Conservation (phyloP, 2,113 vertebrate species). For the Lichenostomus cassidix region DNA sequence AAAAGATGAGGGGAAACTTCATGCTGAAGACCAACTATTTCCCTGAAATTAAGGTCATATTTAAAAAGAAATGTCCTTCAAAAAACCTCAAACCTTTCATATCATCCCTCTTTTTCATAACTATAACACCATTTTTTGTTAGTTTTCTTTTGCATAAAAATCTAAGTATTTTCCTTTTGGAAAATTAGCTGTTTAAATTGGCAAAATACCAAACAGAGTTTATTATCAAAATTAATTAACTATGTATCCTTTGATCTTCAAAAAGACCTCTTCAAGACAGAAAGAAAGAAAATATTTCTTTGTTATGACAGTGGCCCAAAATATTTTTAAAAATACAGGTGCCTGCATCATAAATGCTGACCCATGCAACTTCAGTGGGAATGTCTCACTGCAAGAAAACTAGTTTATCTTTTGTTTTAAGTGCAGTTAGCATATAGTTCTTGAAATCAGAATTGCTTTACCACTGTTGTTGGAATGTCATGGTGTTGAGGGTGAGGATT, state of each 20-base stretch:
- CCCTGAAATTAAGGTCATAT: background rate
- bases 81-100: fast-evolving
- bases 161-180: background rate
- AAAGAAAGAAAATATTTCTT: background rate
- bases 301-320: background rate
- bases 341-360: background rate
- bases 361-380: background rate
- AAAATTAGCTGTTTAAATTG: background rate
- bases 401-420: background rate
- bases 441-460: background rate
- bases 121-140: background rate
- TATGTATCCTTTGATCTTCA: background rate
- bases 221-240: background rate
- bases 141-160: background rate
- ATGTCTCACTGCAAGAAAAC: background rate
- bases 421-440: background rate
- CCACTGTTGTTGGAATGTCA: background rate
- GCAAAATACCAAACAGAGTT: background rate
- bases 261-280: background rate
- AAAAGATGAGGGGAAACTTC: background rate
- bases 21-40: background rate
- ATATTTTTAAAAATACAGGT: background rate
- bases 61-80: background rate
- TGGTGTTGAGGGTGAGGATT: background rate
- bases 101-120: background rate